Evolutionary conservation across 1,140 invertebrate species (phyloP), one percentile per base, ranked within the genome.

Genomic region (Drosophila pallidifrons): DNA sequence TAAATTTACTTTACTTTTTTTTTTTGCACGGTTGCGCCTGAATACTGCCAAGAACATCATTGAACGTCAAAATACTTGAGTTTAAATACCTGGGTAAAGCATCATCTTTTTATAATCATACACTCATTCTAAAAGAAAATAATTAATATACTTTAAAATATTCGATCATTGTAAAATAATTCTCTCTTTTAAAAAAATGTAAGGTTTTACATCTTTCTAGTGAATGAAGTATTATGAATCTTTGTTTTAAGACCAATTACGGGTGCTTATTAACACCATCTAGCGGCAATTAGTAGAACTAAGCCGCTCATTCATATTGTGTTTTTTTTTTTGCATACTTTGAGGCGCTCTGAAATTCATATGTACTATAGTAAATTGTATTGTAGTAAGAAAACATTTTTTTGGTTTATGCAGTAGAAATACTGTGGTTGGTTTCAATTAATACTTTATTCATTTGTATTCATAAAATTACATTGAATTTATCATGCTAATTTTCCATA

Each of bases 391-490:
- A 32, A 32, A 32, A 32, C 32, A 7, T 38, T 38, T 38, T 10
- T 38, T 38, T 38, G 35, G 7, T 38, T 38, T 38, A 8, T 38
- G 8, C 6, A 38, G 7, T 38, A 11, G 25, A 38, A 55, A 5
- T 38, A 57, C 1, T 57, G 6, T 41, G 3, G 8, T 43, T 89
- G 81, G 86, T 89, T 88, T 87, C 80, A 88, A 82, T 77, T 87
- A 87, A 87, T 87, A 87, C 82, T 87, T 87, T 87, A 87, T 88
- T 87, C 75, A 77, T 41, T 82, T 64, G 71, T 71, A 79, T 86
- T 55, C 75, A 79, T 87, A 68, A 79, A 87, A 71, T 77, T 86
- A 81, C 65, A 82, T 78, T 51, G 51, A 85, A 70, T 70, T 57
- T 77, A 64, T 72, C 61, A 75, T 69, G 41, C 43, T 68, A 68